A percentile compares a stretch with the other conserved stretches of the same genome.
Conservation (phyloP, 2,888 invertebrate genomes). For the Dione juno region DNA sequence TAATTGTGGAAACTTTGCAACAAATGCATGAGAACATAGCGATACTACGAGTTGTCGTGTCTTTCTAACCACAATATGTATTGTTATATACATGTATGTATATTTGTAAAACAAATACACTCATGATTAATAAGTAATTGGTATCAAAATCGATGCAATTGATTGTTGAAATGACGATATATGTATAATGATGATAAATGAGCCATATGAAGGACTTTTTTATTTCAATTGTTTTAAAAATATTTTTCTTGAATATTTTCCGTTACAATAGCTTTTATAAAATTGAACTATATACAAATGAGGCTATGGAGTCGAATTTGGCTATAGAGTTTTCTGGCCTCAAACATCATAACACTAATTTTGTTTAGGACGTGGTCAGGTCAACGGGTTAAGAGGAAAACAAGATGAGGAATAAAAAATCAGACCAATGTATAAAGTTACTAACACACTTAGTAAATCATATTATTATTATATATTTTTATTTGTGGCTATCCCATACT, state of each 20-base stretch:
- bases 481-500: too few relatives aligned
- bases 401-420: slow-evolving; percentile 51
- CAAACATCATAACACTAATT: slow-evolving; percentile 40
- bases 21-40: too few relatives aligned
- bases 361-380: slow-evolving; percentile 54
- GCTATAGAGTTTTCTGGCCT: slow-evolving; percentile 48
- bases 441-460: slow-evolving; percentile 48
- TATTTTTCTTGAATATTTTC: background rate
- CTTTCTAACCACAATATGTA: too few relatives aligned
- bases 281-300: slow-evolving; percentile 48
- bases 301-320: slow-evolving; percentile 62
- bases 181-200: too few relatives aligned
- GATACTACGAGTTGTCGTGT: too few relatives aligned
- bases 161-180: too few relatives aligned
- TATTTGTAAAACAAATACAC: too few relatives aligned
- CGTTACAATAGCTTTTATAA: background rate
- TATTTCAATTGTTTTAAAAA: background rate
- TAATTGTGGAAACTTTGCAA: too few relatives aligned
- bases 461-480: slow-evolving; percentile 10
- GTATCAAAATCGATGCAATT: too few relatives aligned
- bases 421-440: slow-evolving; percentile 47
- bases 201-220: background rate
- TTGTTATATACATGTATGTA: too few relatives aligned
- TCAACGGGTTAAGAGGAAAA: slow-evolving; percentile 67
- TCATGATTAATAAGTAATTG: too few relatives aligned